phyloP scores from a whole-genome alignment of 2,888 invertebrate species.

The Coleophora deauratella region DNA sequence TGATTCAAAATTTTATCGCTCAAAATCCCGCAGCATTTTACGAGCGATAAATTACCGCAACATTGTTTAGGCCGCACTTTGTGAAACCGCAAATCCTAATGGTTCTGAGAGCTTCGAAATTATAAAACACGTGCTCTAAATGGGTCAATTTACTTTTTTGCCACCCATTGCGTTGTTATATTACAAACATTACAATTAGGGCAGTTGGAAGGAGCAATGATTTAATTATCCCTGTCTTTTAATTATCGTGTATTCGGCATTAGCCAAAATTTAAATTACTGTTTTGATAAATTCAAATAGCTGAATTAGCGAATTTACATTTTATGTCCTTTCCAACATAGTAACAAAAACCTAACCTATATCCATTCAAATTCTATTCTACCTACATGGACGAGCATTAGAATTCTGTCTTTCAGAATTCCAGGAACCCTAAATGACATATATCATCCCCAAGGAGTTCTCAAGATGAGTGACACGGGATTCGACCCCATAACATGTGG shows the following conservation, averaged over 20 bases:
- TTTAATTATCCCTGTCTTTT: too few species aligned
- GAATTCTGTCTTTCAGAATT: too few species aligned
- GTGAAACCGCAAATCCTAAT: slow-evolving; percentile 20
- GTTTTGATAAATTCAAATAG: too few species aligned
- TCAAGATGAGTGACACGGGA: not conserved
- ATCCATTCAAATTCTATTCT: too few species aligned
- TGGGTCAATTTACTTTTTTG: slow-evolving; percentile 12
- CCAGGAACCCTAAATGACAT: not conserved
- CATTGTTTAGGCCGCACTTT: slow-evolving; percentile 16
- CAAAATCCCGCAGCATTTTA: slow-evolving; percentile 17
- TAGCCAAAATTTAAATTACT: too few species aligned
- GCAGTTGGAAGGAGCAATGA: not conserved
- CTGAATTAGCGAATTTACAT: too few species aligned
- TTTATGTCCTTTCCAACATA: too few species aligned
- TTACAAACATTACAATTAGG: not conserved
- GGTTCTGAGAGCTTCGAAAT: not conserved
- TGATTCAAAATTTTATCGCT: slow-evolving; percentile 2
- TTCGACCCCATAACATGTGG: slow-evolving; percentile 1
- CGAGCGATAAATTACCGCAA: slow-evolving; percentile 19
- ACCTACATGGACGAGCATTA: too few species aligned
- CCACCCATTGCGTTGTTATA: slow-evolving; percentile 5
- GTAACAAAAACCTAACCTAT: too few species aligned
- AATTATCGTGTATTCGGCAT: too few species aligned
- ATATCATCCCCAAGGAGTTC: not conserved
- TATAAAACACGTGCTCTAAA: slow-evolving; percentile 18